Evolutionary conservation across 30 jellyfish, hydroid and myxozoan species (phyloP).

Genomic region (Aurelia sp.): DNA sequence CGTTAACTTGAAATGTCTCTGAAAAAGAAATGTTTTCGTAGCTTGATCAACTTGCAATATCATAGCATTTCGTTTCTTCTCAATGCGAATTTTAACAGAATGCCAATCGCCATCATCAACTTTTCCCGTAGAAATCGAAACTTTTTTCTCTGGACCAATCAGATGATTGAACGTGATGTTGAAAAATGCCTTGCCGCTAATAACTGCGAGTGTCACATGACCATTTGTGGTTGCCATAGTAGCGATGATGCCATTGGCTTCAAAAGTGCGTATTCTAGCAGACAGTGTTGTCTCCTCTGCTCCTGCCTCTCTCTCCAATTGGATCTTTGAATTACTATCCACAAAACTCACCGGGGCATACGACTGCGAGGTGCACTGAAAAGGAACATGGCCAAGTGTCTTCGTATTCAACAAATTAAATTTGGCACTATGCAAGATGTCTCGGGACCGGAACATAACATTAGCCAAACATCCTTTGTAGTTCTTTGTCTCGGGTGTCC

Average conservation of each 20-base stretch:
- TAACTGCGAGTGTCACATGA: conserved; percentile 69
- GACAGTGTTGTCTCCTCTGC: conserved; percentile 54
- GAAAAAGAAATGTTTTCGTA: conserved; percentile 40
- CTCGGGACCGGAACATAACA: conserved; percentile 76
- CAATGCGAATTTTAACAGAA: conserved; percentile 45
- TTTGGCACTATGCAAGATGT: conserved; percentile 82
- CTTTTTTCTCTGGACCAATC: conserved; percentile 53
- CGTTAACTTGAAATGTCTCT: conserved; percentile 63
- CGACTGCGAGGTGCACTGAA: conserved; percentile 44
- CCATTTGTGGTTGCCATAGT: conserved; percentile 77
- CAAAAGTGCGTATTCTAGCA: conserved; percentile 81
- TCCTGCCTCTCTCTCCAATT: conserved; percentile 34
- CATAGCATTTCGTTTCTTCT: conserved; percentile 51
- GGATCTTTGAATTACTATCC: conserved; percentile 48
- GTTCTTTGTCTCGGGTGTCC: conserved; percentile 61
- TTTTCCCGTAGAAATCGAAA: conserved; percentile 48
- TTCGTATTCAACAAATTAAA: conserved; percentile 50
- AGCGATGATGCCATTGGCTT: conserved; percentile 85
- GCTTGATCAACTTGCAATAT: conserved; percentile 62
- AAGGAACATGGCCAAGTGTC: conserved; percentile 66
- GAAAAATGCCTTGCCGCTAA: conserved; percentile 66
- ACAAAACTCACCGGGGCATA: conserved; percentile 77
- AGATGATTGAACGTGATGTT: conserved; percentile 72
- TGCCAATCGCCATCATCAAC: conserved; percentile 97
- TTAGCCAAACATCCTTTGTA: conserved; percentile 91